Base-by-base conservation (phyloP, 2,113 vertebrate species). In the Platichthys flesus region DNA sequence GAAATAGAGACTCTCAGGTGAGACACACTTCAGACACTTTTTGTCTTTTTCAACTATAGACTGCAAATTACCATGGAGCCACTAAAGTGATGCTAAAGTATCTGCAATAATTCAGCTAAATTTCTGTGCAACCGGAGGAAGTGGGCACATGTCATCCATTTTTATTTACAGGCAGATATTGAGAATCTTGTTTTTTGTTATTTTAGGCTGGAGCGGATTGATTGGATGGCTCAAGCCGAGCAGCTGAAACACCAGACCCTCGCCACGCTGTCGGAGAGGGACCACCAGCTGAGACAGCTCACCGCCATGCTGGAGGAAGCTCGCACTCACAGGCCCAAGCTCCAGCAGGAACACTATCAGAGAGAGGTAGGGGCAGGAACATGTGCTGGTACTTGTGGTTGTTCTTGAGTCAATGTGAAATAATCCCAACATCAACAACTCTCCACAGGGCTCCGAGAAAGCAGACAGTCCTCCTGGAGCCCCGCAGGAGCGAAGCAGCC, bases 381-480 rank as follows among this genome's bases (percentile, higher is more conserved):
- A 28, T 0, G 4, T 57, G 24, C n/a, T 23, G 4, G 8, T 24
- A 24, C 24, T 16, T 26, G 23, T 26, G 2, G 23, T 8, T 21
- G 54, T 56, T 14, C 14, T 8, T 58, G 10, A 15, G 4, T 18
- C 45, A 49, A 16, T 16, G 21, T 47, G 40, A 42, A 63, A 3
- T 2, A 35, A 35, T 40, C 35, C n/a, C 21, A 2, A 16, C 14
- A 9, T 24, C 9, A 0, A 64, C 0, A 7, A n/a, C 23, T 37
- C 62, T 16, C 85, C 14, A 20, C 85, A 98, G 97, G 94, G 88
- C 28, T 26, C 92, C 2, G 91, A 90, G 56, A 90, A 90, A 7
- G 83, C 87, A 61, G 95, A 96, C 37, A 94, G 95, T 24, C 95
- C 96, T 78, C 97, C 97, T 0, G 97, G 97, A 63, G 97, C 94